These are phyloP conservation scores for Portevinia maculata DNA, from an alignment of 2,888 invertebrate genomes.

Conservation along the genomic window DNA sequence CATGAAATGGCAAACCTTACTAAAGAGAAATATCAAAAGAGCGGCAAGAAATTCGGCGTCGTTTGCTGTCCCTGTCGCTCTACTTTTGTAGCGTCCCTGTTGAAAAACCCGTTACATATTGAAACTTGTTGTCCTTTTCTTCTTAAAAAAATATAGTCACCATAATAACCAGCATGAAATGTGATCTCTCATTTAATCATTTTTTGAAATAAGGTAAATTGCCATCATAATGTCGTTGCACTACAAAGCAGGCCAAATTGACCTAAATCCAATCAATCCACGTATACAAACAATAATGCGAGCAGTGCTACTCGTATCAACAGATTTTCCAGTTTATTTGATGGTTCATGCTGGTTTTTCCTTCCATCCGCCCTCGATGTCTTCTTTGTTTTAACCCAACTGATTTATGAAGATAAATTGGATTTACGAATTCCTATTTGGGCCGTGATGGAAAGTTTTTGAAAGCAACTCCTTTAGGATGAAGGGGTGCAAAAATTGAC, in stretches of 20 bases:
- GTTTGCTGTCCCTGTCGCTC: too few relatives aligned
- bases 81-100: too few relatives aligned
- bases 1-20: too few relatives aligned
- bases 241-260: background rate
- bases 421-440: slow-evolving; percentile 24
- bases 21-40: too few relatives aligned
- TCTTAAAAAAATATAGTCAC: too few relatives aligned
- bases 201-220: background rate
- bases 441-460: background rate
- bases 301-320: slow-evolving; percentile 25
- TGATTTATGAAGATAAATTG: slow-evolving; percentile 46
- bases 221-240: background rate
- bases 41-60: too few relatives aligned
- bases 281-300: background rate
- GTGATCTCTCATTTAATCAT: background rate
- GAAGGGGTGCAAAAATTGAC: too few relatives aligned
- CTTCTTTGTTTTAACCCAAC: slow-evolving; percentile 33
- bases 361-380: background rate
- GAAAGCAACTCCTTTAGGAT: too few relatives aligned
- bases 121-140: too few relatives aligned
- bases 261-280: slow-evolving; percentile 2
- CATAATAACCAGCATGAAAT: background rate
- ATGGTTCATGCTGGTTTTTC: slow-evolving; percentile 17
- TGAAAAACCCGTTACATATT: too few relatives aligned
- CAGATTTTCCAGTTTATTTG: slow-evolving; percentile 11